Conservation (phyloP, 1,140 invertebrate genomes). For the Dryas iulia region DNA sequence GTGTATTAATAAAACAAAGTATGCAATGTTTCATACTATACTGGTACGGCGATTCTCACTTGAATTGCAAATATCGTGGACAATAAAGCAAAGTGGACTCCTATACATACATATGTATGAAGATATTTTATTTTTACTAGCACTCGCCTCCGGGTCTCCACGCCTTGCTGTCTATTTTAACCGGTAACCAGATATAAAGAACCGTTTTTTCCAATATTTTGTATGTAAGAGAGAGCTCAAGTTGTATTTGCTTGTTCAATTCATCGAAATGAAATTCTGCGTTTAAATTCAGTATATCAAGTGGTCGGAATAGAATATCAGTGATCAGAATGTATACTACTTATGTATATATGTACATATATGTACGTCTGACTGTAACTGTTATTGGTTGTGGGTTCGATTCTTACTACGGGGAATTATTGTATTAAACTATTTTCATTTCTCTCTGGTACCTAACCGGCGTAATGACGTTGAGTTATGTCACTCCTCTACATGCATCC, state of each 20-base stretch:
- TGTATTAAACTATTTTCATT: too few species aligned
- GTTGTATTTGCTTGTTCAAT: background rate
- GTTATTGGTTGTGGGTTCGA: too few species aligned
- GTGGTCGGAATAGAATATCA: too few species aligned
- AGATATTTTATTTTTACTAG: background rate
- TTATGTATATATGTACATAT: too few species aligned
- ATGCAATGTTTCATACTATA: background rate
- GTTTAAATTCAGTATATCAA: too few species aligned
- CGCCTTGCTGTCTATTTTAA: background rate
- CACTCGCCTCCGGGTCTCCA: background rate
- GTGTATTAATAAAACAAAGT: background rate
- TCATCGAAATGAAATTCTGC: too few species aligned
- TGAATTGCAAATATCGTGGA: constrained; percentile 9
- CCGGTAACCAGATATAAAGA: background rate
- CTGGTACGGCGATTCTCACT: background rate
- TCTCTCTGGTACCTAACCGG: too few species aligned
- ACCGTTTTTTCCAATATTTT: background rate
- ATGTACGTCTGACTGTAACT: too few species aligned
- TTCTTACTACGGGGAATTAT: too few species aligned
- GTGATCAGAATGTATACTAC: too few species aligned
- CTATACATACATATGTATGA: constrained; percentile 4
- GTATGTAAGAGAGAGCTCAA: background rate
- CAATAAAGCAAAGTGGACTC: constrained; percentile 9
- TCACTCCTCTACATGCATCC: too few species aligned
- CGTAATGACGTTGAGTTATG: too few species aligned